A percentile compares a stretch with the other conserved stretches of the same genome.
Conservation (phyloP, 2,113 vertebrate species). For the Raja brachyura region DNA sequence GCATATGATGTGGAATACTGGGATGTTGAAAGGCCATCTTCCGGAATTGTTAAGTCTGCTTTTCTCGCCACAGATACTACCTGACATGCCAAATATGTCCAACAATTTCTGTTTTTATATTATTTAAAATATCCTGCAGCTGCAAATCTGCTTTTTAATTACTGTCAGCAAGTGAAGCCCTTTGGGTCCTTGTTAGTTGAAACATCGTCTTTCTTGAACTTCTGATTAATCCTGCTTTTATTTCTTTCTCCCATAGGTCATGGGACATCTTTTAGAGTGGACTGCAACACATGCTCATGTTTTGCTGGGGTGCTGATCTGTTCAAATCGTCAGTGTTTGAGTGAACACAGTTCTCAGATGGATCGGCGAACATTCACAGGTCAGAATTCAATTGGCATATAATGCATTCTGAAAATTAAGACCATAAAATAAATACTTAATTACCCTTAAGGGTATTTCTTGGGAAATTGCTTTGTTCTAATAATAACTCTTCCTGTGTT, state of each 20-base stretch:
- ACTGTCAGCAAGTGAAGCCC: too few relatives aligned
- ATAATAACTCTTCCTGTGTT: not conserved
- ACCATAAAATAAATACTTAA: not conserved
- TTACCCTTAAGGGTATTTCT: not conserved
- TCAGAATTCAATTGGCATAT: slow-evolving; percentile 43
- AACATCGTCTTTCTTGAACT: not conserved
- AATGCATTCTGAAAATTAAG: not conserved
- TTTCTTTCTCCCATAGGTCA: slow-evolving; percentile 60
- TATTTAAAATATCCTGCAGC: too few relatives aligned
- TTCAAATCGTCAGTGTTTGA: slow-evolving; percentile 73
- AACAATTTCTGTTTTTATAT: too few relatives aligned
- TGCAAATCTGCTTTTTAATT: too few relatives aligned
- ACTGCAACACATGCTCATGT: slow-evolving; percentile 85
- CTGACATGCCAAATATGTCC: too few relatives aligned
- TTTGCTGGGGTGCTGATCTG: slow-evolving; percentile 81
- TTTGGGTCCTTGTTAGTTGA: not conserved
- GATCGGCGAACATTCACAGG: slow-evolving; percentile 73
- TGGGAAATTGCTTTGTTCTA: not conserved
- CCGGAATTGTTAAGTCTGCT: too few relatives aligned
- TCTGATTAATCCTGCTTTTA: not conserved
- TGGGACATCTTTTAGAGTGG: slow-evolving; percentile 71
- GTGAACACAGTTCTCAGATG: slow-evolving; percentile 64
- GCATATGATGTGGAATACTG: not conserved
- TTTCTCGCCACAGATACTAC: too few relatives aligned
- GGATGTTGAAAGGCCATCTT: too few relatives aligned